A percentile compares a stretch with the other conserved stretches of the same genome.
Evolutionary conservation across 1,140 invertebrate species (phyloP).

Genomic region (Pristionchus pacificus): DNA sequence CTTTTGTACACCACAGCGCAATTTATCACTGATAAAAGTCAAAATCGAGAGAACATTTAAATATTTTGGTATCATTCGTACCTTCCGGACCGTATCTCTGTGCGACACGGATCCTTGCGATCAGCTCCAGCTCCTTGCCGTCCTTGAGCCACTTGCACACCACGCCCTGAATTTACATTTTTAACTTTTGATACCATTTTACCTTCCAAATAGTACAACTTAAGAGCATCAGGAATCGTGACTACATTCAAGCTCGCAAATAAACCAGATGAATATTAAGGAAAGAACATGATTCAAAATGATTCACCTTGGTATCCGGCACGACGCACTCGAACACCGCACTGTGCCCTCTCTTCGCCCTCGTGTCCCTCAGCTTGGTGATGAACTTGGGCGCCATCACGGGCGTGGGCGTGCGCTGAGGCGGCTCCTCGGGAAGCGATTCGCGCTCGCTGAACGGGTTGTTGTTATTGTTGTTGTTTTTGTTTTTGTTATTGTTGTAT

Average conservation of each 20-base stretch:
- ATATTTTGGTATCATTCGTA: not conserved
- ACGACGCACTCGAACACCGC: conserved; percentile 58
- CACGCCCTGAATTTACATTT: too few species aligned
- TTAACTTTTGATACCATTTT: too few species aligned
- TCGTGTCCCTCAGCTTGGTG: conserved; percentile 56
- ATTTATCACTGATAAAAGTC: too few species aligned
- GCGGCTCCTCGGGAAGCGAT: conserved; percentile 4
- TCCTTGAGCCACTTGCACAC: conserved; percentile 67
- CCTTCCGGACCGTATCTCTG: conserved; percentile 46
- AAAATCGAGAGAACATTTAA: not conserved
- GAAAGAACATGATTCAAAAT: too few species aligned
- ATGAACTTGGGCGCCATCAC: conserved; percentile 57
- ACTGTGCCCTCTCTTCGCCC: conserved; percentile 48
- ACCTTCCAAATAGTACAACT: too few species aligned
- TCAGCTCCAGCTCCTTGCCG: conserved; percentile 68
- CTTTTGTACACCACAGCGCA: too few species aligned
- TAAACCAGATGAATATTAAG: too few species aligned
- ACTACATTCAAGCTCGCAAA: too few species aligned
- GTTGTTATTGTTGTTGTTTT: conserved; percentile 24
- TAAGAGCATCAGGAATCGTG: too few species aligned
- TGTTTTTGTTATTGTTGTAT: not conserved
- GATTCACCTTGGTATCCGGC: conserved; percentile 60
- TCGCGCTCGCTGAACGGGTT: conserved; percentile 39
- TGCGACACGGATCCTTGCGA: conserved; percentile 63
- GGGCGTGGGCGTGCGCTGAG: conserved; percentile 49